Evolutionary conservation across 2,113 vertebrate species (phyloP), one percentile per base, ranked within the genome.

Genomic region (Chloebia gouldiae): DNA sequence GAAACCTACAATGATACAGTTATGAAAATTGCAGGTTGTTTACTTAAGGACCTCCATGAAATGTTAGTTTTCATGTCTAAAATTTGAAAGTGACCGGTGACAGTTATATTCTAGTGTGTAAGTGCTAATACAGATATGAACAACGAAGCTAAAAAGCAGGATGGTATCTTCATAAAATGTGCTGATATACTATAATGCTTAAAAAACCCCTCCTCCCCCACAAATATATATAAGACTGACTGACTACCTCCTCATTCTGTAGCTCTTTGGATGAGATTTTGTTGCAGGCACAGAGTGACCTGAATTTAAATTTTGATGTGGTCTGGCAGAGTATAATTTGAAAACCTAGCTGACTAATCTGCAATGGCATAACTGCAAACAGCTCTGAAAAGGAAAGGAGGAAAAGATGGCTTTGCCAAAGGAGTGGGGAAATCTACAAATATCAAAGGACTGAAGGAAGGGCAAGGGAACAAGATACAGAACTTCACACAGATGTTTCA

Each of bases 381-480:
- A 93, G 13, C 18, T 90, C 35, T 39, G 15, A 35, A 70, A 90
- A 70, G 14, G 25, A 65, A 77, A 77, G 15, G 20, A 69, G 21
- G 24, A 73, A 68, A 60, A 51, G n/a, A 59, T 79, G 27, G 13
- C 25, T 78, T 92, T 92, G 79, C 64, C 35, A 93, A 76, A 86
- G 59, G 44, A 77, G 10, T 39, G 64, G 56, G 56, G 76, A 93
- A 90, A 49, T 15, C 11, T 33, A 60, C 10, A 90, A 90, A 61
- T 72, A 95, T 75, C 90, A 79, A 76, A 96, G 85, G 80, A 88
- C 13, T 61, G 65, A 71, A 81, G 40, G 31, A 90, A 78, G 51
- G 68, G 56, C 76, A 60, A 39, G n/a, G 53, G 33, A 95, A 39
- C 10, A 76, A 70, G 77, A 89, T 50, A 40, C 27, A 89, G 59